Conservation (phyloP, 2,113 vertebrate genomes). For the Dicerorhinus sumatrensis region DNA sequence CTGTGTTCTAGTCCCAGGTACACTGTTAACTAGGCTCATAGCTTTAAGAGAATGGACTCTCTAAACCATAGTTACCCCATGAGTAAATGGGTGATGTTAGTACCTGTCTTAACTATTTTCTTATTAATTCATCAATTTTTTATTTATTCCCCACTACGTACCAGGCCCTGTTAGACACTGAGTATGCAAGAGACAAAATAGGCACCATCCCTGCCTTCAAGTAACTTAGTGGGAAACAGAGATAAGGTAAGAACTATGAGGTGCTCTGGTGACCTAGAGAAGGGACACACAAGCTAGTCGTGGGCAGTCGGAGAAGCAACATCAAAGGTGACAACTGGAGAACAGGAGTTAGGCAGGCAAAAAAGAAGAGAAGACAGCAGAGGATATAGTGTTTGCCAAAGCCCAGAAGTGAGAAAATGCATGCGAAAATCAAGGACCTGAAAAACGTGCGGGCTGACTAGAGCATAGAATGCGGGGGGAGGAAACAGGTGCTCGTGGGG, state of each 20-base stretch:
- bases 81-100: not conserved
- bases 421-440: too few relatives aligned
- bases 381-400: not conserved
- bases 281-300: not conserved
- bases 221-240: not conserved
- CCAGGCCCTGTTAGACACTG: not conserved
- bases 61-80: not conserved
- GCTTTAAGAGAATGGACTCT: not conserved
- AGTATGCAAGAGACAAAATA: not conserved
- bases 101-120: not conserved
- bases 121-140: not conserved
- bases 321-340: not conserved
- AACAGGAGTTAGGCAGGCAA: not conserved
- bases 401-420: not conserved
- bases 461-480: not conserved
- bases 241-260: not conserved
- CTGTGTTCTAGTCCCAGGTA: not conserved
- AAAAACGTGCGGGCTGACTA: not conserved
- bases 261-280: not conserved
- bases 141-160: not conserved
- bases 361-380: not conserved
- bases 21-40: not conserved
- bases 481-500: not conserved
- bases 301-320: not conserved
- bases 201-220: not conserved